Base-by-base conservation (phyloP, 64 coral and sea anemone species). In the Catalaphyllia jardinei region DNA sequence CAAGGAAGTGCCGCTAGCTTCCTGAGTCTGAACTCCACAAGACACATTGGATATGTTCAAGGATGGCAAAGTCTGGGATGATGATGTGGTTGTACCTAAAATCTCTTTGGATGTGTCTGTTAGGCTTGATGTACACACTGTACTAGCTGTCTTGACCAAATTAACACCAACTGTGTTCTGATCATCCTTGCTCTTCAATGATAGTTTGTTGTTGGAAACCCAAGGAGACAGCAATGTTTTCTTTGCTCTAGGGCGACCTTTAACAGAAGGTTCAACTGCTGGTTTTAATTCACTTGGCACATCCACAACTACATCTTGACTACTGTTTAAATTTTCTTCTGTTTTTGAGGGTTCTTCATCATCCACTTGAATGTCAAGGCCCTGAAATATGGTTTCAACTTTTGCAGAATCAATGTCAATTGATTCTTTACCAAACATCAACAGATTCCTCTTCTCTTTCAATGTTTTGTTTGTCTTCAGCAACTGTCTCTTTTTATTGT, bases 391-490 rank as follows among this genome's bases (percentile, higher is more conserved):
- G 72, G 84, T 74, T 54, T 78, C 72, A 75, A 71, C 72, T 72
- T 87, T 92, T 46, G 13, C 74, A 78, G 67, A 20, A n/a, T 69
- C 73, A 77, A 79, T 59, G 33, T 86, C 62, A 24, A 49, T 24
- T 69, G 81, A 71, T 71, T 19, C 6, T 87, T 92, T 71, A 1
- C 76, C 74, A 77, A 92, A 92, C 60, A 92, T 75, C 31, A 92
- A 46, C 20, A 38, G 60, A 31, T 92, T 92, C 17, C 84, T 79
- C 33, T 67, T 54, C 31, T 65, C 76, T 71, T 63, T 77, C 20
- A 93, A 62, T 60, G 77, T 1, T 55, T 93, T 75, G 86, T 93
- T 96, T 49, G 87, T 79, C 15, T 90, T 60, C 12, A 78, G 76
- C 35, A 96, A 49, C 19, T 77, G 9, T 14, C 29, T 49, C 63